Evolutionary conservation across 1,140 invertebrate species (phyloP).

Genomic region (Habropoda laboriosa): DNA sequence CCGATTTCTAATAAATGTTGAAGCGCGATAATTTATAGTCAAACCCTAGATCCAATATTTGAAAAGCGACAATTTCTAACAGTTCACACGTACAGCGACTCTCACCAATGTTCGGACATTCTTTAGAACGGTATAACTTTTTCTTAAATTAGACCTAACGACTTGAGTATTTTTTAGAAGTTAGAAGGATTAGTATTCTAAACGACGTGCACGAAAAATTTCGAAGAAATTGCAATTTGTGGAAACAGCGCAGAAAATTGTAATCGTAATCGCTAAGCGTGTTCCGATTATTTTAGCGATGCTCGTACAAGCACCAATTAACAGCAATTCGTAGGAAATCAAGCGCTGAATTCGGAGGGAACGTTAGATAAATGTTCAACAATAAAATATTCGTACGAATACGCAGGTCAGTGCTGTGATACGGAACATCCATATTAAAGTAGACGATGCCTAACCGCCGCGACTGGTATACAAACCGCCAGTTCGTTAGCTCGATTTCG

Average conservation of each 20-base stretch:
- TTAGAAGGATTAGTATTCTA: no score
- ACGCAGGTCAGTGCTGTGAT: not conserved
- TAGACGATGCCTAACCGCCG: constrained; percentile 3
- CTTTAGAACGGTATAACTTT: no score
- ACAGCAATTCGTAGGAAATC: not conserved
- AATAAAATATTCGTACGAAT: constrained; percentile 24
- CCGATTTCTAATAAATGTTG: no score
- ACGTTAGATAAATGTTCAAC: constrained; percentile 25
- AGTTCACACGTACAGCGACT: no score
- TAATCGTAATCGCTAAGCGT: not conserved
- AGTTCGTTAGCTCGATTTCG: constrained; percentile 49
- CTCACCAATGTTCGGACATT: no score
- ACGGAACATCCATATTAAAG: not conserved
- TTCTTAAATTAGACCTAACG: no score
- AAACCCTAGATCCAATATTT: no score
- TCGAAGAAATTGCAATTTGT: no score
- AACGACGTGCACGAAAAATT: no score
- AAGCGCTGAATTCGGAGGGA: not conserved
- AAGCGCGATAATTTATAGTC: no score
- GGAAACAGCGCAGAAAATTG: not conserved
- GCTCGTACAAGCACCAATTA: not conserved
- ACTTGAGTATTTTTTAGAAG: no score
- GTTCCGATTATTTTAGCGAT: not conserved
- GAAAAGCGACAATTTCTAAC: no score
- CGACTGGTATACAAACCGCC: constrained; percentile 33